Conservation (phyloP, 2,888 invertebrate genomes). For the Tridacna gigas region DNA sequence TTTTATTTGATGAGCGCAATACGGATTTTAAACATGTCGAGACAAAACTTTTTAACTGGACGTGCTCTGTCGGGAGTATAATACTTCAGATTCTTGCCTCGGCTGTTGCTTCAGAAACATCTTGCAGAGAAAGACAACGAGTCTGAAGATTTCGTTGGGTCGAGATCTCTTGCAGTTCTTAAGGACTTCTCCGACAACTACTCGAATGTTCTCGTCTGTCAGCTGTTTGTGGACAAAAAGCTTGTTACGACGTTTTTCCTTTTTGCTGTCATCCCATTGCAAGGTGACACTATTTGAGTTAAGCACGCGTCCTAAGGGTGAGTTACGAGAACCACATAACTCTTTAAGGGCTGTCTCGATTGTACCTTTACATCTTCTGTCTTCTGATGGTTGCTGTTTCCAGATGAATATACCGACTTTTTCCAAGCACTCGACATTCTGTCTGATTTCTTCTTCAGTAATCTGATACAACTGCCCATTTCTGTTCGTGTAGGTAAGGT, state of each 20-base stretch:
- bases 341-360: background rate
- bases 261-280: background rate
- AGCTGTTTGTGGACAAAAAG: background rate
- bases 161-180: background rate
- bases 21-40: too few species aligned
- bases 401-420: conserved; percentile 1
- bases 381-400: background rate
- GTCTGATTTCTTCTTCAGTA: background rate
- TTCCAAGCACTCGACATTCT: background rate
- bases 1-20: too few species aligned
- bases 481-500: background rate
- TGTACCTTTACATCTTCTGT: background rate
- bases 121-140: background rate
- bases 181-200: background rate
- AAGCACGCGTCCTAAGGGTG: background rate
- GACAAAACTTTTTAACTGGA: too few species aligned
- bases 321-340: background rate
- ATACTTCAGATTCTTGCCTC: background rate
- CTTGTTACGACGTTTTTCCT: background rate
- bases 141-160: background rate
- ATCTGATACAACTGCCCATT: background rate
- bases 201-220: background rate
- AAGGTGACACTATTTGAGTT: background rate
- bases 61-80: too few species aligned
- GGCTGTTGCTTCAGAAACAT: background rate